Conservation (phyloP, 2,113 vertebrate species). For the Macquaria australasica region DNA sequence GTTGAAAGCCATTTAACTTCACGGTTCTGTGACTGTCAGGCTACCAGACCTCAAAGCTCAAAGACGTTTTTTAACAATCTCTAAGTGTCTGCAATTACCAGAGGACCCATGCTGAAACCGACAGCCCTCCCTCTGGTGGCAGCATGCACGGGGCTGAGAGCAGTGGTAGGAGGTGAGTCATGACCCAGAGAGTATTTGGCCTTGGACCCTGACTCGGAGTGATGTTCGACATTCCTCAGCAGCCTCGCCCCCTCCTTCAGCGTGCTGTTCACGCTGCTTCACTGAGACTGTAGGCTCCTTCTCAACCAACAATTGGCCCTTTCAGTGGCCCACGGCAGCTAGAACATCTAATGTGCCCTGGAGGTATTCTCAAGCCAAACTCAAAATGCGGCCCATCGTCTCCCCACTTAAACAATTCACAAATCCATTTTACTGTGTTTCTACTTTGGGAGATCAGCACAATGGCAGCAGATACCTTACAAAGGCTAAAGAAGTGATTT, state of each 20-base stretch:
- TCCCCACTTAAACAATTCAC: constrained; percentile 68
- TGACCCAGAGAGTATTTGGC: constrained; percentile 68
- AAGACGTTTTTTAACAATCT: constrained; percentile 5
- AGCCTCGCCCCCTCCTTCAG: constrained; percentile 61
- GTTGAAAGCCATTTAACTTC: not conserved
- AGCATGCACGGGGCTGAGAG: constrained; percentile 1
- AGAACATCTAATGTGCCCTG: constrained; percentile 62
- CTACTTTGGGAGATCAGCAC: constrained; percentile 14
- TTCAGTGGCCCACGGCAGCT: constrained; percentile 64
- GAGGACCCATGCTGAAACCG: not conserved
- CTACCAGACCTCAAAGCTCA: not conserved
- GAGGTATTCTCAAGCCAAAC: constrained; percentile 65
- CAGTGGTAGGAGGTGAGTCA: constrained; percentile 58
- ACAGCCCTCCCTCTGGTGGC: constrained; percentile 19
- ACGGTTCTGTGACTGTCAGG: not conserved
- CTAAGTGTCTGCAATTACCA: not conserved
- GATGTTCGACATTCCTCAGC: constrained; percentile 78
- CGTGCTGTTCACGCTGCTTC: constrained; percentile 45
- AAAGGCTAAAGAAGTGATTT: not conserved
- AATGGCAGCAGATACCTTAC: constrained; percentile 3
- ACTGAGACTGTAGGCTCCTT: constrained; percentile 54
- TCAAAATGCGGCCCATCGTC: constrained; percentile 60
- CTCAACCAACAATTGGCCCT: constrained; percentile 74
- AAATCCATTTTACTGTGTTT: constrained; percentile 28
- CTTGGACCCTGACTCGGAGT: constrained; percentile 69